phyloP scores from a whole-genome alignment of 2,797 vertebrate genomes.

The Hemibagrus guttatus region DNA sequence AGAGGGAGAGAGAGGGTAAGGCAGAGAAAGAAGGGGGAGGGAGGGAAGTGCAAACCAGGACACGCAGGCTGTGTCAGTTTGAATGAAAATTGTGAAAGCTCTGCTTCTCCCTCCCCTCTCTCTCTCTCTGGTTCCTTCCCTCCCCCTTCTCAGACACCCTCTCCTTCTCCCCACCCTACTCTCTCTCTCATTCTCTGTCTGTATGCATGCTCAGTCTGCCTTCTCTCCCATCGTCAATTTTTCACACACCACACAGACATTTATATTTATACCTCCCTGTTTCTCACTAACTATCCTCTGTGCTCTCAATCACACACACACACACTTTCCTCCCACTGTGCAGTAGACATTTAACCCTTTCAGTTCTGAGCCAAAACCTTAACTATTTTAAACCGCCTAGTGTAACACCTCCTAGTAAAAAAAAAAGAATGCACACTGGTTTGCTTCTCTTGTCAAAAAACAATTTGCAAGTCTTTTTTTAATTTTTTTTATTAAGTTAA shows the following conservation, averaged over 20 bases:
- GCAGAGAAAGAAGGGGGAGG: conserved; percentile 52
- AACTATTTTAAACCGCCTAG: conserved; percentile 28
- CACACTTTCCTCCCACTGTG: conserved; percentile 50
- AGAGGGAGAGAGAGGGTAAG: not conserved
- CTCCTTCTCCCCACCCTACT: conserved; percentile 37
- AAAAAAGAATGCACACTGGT: not conserved
- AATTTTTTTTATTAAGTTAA: not conserved
- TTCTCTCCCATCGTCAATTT: conserved; percentile 66
- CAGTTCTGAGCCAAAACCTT: conserved; percentile 47
- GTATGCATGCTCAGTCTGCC: conserved; percentile 56
- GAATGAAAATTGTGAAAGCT: conserved; percentile 80
- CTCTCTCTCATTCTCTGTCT: conserved; percentile 42
- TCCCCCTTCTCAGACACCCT: conserved; percentile 41
- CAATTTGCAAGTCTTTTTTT: not conserved
- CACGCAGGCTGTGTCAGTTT: conserved; percentile 77
- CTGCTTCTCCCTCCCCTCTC: conserved; percentile 65
- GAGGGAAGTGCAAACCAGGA: conserved; percentile 75
- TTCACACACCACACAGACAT: conserved; percentile 71
- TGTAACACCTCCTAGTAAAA: not conserved
- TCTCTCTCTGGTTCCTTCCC: conserved; percentile 61
- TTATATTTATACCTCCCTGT: conserved; percentile 62
- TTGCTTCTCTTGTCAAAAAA: not conserved
- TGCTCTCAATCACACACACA: conserved; percentile 41
- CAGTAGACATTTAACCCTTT: conserved; percentile 70
- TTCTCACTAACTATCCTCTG: conserved; percentile 37